Conservation (phyloP, 2,797 vertebrate genomes). For the Hipposideros larvatus region DNA sequence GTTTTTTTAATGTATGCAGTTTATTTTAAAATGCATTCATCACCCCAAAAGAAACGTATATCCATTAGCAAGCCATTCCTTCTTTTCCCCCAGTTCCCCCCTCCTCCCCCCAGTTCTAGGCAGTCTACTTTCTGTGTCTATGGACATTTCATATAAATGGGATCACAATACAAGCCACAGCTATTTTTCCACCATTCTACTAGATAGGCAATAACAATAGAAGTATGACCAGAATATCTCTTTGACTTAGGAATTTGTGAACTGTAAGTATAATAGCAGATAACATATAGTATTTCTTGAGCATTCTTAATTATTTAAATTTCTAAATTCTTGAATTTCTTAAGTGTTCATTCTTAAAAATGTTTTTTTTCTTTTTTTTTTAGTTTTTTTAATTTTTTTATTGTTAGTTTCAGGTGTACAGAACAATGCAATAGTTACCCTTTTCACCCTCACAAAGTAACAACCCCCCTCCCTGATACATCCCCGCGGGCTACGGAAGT, state of each 20-base stretch:
- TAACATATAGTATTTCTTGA: constrained; percentile 25
- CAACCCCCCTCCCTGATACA: no score
- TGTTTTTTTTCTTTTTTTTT: no score
- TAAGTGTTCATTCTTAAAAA: not conserved
- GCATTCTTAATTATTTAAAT: not conserved
- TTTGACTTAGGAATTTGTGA: not conserved
- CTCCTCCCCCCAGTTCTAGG: not conserved
- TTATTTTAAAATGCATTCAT: constrained; percentile 38
- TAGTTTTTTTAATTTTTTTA: no score
- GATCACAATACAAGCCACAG: not conserved
- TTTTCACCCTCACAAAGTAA: no score
- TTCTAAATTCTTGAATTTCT: not conserved
- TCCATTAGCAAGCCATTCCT: not conserved
- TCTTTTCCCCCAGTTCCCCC: not conserved
- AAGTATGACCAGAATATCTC: not conserved
- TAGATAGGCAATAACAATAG: not conserved
- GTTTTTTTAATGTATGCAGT: not conserved
- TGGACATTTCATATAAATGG: not conserved
- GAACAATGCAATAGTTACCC: no score
- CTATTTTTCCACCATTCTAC: not conserved
- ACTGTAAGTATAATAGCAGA: not conserved
- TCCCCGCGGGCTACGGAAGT: no score
- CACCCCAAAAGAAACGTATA: not conserved
- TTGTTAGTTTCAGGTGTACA: no score
- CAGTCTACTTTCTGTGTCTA: not conserved